A percentile compares a stretch with the other conserved stretches of the same genome.
phyloP scores from a whole-genome alignment of 2,888 invertebrate genomes.

The Abrostola tripartita region DNA sequence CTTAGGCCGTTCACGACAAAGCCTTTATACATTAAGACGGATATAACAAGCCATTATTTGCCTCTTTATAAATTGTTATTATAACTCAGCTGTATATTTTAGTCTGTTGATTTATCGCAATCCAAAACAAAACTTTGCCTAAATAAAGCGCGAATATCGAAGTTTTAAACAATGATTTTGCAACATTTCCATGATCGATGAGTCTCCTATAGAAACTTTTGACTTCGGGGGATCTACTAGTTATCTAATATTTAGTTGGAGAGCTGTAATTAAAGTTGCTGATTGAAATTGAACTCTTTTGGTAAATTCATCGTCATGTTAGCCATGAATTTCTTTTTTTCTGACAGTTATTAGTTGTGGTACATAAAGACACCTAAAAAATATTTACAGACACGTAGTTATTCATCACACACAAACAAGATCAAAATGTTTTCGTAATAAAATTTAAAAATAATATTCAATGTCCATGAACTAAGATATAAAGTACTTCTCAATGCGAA shows the following conservation, averaged over 20 bases:
- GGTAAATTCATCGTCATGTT: too few species aligned
- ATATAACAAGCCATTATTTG: conserved; percentile 18
- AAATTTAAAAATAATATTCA: neutral
- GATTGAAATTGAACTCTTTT: too few species aligned
- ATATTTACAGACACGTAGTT: neutral
- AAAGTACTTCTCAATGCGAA: neutral
- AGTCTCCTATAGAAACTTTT: conserved; percentile 46
- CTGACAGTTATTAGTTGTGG: too few species aligned
- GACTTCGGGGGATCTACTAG: conserved; percentile 17
- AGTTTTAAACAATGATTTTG: conserved; percentile 70
- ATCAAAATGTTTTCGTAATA: neutral
- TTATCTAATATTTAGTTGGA: conserved; percentile 26
- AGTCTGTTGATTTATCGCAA: conserved; percentile 43
- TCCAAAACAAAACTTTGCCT: conserved; percentile 41
- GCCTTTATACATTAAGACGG: conserved; percentile 4
- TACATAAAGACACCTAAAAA: too few species aligned
- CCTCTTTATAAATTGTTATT: conserved; percentile 26
- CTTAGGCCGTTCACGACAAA: conserved; percentile 17
- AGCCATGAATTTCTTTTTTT: too few species aligned
- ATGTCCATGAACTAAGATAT: neutral
- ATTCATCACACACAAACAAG: neutral
- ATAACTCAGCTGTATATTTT: conserved; percentile 8
- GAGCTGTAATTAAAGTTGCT: conserved; percentile 22
- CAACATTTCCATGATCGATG: conserved; percentile 67
- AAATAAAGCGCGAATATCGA: conserved; percentile 48